phyloP scores from a whole-genome alignment of 2,797 vertebrate genomes.

The Decapterus maruadsi region DNA sequence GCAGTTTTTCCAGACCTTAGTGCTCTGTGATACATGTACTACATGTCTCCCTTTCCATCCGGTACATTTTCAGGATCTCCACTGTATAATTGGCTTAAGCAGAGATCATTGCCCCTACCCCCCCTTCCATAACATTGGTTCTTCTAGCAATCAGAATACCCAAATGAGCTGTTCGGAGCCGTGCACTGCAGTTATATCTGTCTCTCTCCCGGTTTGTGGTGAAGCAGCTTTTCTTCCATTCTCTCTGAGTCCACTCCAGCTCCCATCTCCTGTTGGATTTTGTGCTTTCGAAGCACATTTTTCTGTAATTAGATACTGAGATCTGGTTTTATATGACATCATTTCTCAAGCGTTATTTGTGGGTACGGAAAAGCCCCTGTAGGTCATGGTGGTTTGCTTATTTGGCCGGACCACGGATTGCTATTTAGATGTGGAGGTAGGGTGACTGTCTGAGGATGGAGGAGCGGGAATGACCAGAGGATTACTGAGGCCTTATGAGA shows the following conservation, averaged over 20 bases:
- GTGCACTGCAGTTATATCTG: constrained; percentile 25
- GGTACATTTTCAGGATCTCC: constrained; percentile 53
- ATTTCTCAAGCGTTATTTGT: constrained; percentile 67
- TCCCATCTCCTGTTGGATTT: constrained; percentile 54
- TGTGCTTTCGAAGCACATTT: constrained; percentile 69
- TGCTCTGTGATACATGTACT: constrained; percentile 37
- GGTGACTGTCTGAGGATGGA: constrained; percentile 46
- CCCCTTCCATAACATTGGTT: constrained; percentile 32
- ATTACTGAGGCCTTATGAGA: constrained; percentile 62
- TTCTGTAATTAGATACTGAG: constrained; percentile 70
- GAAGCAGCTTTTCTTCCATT: constrained; percentile 38
- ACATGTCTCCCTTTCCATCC: constrained; percentile 43
- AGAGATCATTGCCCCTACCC: constrained; percentile 10
- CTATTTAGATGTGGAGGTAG: constrained; percentile 59
- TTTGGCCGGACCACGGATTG: constrained; percentile 62
- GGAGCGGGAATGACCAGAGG: constrained; percentile 56
- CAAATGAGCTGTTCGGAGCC: constrained; percentile 31
- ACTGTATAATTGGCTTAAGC: constrained; percentile 52
- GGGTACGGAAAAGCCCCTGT: constrained; percentile 70
- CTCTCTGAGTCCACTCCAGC: constrained; percentile 33
- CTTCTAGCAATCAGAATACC: constrained; percentile 47
- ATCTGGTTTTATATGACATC: constrained; percentile 73
- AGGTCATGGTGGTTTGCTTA: constrained; percentile 60
- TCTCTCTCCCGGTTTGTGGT: constrained; percentile 55
- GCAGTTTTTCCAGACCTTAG: constrained; percentile 43